Conservation (phyloP, 2,797 vertebrate genomes). For the Geotrypetes seraphini region DNA sequence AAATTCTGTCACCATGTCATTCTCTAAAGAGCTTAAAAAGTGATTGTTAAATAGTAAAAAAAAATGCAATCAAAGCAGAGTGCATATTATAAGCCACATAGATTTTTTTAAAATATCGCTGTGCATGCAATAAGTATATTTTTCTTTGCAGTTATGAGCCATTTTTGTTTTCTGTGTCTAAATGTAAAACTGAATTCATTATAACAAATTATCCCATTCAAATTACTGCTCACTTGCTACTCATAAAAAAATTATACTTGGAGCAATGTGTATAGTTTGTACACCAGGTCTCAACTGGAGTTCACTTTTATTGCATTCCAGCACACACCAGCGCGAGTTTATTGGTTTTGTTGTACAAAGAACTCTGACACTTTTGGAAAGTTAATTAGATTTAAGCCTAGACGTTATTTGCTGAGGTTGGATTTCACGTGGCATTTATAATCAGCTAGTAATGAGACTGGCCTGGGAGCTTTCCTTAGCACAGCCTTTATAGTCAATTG, state of each 20-base stretch:
- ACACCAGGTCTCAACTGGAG: slow-evolving; percentile 5
- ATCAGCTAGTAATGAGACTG: not conserved
- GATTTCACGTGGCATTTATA: not conserved
- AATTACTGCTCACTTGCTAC: slow-evolving; percentile 9
- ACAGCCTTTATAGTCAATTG: not conserved
- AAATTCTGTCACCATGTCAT: no score
- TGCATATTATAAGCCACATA: no score
- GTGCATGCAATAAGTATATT: no score
- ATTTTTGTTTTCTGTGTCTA: not conserved
- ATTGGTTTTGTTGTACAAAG: no score
- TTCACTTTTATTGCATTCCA: not conserved
- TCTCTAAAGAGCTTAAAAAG: no score
- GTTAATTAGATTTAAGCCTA: not conserved
- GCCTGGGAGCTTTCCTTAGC: not conserved
- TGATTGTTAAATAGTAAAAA: no score
- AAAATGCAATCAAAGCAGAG: no score
- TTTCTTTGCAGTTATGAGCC: no score
- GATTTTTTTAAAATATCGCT: no score
- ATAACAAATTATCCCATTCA: slow-evolving; percentile 6
- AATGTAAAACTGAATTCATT: slow-evolving; percentile 1
- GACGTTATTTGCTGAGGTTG: not conserved
- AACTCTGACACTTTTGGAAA: not conserved
- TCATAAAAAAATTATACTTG: slow-evolving; percentile 6
- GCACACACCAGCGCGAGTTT: not conserved
- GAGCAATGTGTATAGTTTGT: not conserved